phyloP scores from a whole-genome alignment of 2,888 invertebrate species.

The Heliconius ismenius region DNA sequence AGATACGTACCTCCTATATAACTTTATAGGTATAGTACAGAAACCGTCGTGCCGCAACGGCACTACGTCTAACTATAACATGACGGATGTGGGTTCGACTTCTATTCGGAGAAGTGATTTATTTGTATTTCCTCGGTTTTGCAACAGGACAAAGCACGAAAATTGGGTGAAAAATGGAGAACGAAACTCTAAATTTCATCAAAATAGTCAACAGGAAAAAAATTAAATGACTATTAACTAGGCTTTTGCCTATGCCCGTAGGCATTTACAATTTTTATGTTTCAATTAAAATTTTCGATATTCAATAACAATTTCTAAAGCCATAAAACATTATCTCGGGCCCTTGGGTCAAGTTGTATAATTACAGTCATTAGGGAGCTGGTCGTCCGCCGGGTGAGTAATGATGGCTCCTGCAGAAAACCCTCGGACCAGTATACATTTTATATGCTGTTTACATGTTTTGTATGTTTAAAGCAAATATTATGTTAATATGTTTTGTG shows the following conservation, averaged over 20 bases:
- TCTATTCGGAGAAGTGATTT: too few species aligned
- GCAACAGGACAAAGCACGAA: too few species aligned
- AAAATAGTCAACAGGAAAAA: too few species aligned
- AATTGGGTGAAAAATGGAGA: too few species aligned
- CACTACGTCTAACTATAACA: too few species aligned
- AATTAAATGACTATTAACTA: neutral
- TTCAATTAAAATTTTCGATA: constrained; percentile 30
- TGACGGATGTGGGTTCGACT: too few species aligned
- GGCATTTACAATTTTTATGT: constrained; percentile 13
- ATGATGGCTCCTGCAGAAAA: constrained; percentile 33
- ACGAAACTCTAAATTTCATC: too few species aligned
- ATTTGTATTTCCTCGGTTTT: too few species aligned
- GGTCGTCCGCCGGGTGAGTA: constrained; percentile 31
- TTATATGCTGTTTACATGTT: neutral
- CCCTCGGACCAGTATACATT: constrained; percentile 1
- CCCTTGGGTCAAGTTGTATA: constrained; percentile 28
- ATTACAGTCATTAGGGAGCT: constrained; percentile 39
- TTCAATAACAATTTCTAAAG: constrained; percentile 25
- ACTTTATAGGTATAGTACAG: neutral
- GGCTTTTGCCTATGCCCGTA: too few species aligned
- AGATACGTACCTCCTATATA: neutral
- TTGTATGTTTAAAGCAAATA: neutral
- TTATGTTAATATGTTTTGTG: neutral
- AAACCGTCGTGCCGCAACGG: neutral
- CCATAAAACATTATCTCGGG: constrained; percentile 31